phyloP scores from a whole-genome alignment of 2,888 invertebrate species.

The Pemphredon lugubris region DNA sequence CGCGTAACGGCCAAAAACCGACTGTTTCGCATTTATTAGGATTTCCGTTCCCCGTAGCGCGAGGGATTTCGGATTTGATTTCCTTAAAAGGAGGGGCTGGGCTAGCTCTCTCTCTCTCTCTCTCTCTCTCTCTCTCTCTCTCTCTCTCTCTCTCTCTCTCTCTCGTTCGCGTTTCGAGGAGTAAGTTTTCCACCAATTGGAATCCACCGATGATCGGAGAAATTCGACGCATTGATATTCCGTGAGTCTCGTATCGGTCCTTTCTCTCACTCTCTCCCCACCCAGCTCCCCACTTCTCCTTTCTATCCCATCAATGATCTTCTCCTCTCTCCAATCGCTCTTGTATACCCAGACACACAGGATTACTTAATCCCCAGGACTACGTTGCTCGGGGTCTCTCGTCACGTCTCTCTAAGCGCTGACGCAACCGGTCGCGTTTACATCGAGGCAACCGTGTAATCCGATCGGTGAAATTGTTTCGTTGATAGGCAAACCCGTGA shows the following conservation, averaged over 20 bases:
- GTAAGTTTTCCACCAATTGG: no score
- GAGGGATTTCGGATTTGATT: conserved; percentile 68
- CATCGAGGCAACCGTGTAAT: conserved; percentile 22
- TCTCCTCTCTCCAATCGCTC: no score
- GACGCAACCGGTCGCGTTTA: conserved; percentile 46
- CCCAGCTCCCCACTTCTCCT: not conserved
- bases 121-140: conserved; percentile 5
- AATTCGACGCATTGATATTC: conserved; percentile 46
- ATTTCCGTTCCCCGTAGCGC: conserved; percentile 48
- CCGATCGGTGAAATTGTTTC: conserved; percentile 54
- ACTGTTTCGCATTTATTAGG: conserved; percentile 57
- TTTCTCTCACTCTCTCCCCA: not conserved
- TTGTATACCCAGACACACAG: conserved; percentile 35
- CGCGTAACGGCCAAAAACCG: not conserved
- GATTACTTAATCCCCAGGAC: conserved; percentile 66
- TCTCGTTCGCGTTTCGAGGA: no score
- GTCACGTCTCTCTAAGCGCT: conserved; percentile 50
- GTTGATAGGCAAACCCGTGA: conserved; percentile 25
- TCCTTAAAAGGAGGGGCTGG: conserved; percentile 64
- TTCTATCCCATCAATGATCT: conserved; percentile 11
- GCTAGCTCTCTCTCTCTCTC: conserved; percentile 17
- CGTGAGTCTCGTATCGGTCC: conserved; percentile 2
- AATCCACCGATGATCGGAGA: conserved; percentile 9
- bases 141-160: conserved; percentile 5
- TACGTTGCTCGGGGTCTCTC: conserved; percentile 15